These are phyloP conservation scores for Oscheius sp. DNA, from an alignment of 2,888 invertebrate genomes.

Conservation along the genomic window DNA sequence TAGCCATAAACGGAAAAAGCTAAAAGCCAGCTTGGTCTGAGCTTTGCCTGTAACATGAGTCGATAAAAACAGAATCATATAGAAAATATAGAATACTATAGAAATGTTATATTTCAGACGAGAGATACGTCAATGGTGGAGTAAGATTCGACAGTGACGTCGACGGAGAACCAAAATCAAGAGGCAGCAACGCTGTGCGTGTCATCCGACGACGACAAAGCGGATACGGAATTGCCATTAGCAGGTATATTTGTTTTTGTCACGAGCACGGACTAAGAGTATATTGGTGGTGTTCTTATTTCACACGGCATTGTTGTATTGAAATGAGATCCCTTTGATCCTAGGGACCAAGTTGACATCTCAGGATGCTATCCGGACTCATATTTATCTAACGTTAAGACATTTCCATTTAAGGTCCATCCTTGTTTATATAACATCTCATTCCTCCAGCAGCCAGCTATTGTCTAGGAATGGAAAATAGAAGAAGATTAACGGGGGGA, in stretches of 20 bases:
- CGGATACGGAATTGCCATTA: slow-evolving; percentile 69
- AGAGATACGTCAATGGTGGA: slow-evolving; percentile 66
- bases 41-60: background rate
- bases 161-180: slow-evolving; percentile 40
- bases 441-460: too few relatives aligned
- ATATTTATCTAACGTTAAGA: too few relatives aligned
- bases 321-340: slow-evolving; percentile 26
- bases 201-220: slow-evolving; percentile 62
- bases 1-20: slow-evolving; percentile 8
- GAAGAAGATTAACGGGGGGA: too few relatives aligned
- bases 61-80: background rate
- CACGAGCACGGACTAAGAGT: background rate
- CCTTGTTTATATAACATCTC: too few relatives aligned
- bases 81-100: background rate
- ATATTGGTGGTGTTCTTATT: background rate
- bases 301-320: slow-evolving; percentile 26
- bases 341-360: background rate
- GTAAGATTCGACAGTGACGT: slow-evolving; percentile 62
- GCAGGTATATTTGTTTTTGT: slow-evolving; percentile 52
- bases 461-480: too few relatives aligned
- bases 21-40: background rate
- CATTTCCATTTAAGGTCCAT: too few relatives aligned
- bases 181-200: slow-evolving; percentile 29
- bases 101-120: slow-evolving; percentile 54
- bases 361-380: too few relatives aligned